Evolutionary conservation across 2,113 vertebrate genomes (phyloP).

Genomic region (Varanus salvator): DNA sequence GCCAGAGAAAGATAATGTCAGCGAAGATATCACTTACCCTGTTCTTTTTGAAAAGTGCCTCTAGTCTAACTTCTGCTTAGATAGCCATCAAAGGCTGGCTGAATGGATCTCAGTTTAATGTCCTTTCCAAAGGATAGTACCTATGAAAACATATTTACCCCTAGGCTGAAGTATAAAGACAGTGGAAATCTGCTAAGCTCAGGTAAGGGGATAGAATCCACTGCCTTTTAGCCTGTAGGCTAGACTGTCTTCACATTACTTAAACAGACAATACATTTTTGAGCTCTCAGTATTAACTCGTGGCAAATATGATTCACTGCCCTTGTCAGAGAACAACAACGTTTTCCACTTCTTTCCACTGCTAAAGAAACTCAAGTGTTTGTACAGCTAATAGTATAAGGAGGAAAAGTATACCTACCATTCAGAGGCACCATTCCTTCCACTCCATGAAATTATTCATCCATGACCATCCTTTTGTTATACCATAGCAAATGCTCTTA

Average conservation of each 20-base stretch:
- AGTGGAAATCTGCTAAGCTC: conserved; percentile 36
- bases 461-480: background rate
- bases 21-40: conserved; percentile 6
- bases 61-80: conserved; percentile 34
- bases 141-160: conserved; percentile 26
- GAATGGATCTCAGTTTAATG: conserved; percentile 27
- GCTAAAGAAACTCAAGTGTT: conserved; percentile 9
- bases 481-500: background rate
- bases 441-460: conserved; percentile 1
- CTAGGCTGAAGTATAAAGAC: conserved; percentile 29
- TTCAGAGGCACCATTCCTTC: background rate
- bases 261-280: conserved; percentile 13
- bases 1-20: conserved; percentile 26
- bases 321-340: conserved; percentile 15
- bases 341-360: background rate
- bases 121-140: conserved; percentile 8
- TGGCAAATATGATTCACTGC: conserved; percentile 24
- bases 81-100: conserved; percentile 17
- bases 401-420: background rate
- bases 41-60: conserved; percentile 3
- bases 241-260: conserved; percentile 9
- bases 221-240: conserved; percentile 7
- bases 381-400: background rate
- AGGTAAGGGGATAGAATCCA: conserved; percentile 31
- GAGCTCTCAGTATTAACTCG: conserved; percentile 23